Evolutionary conservation across 2,113 vertebrate genomes (phyloP), one percentile per base, ranked within the genome.

Genomic region (Vulpes vulpes): DNA sequence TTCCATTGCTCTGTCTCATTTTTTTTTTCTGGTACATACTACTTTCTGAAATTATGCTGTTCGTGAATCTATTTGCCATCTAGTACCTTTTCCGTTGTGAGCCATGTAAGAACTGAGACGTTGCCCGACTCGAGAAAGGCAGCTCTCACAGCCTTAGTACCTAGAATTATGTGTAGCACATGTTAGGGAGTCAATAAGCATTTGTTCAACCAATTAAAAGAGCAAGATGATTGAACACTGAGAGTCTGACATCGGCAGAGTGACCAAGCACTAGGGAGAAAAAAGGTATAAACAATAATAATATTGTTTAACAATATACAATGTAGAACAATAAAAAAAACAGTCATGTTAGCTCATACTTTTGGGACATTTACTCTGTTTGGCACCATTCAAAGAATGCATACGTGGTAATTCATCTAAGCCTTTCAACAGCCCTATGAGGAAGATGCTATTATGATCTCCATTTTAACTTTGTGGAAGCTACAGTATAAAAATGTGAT

Each of bases 171-270:
- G 27, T 85, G 4, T 60, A 11, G 53, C 49, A 96, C 35, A 51
- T 91, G 43, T 20, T 79, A 95, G 87, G 10, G 30, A 69, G n/a
- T 91, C 71, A 82, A 35, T 91, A 91, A 85, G 86, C 16, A 89
- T 62, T 97, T 93, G 53, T 35, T 91, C 93, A 97, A 64, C 38
- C 32, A 79, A 53, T 79, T 76, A 86, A 74, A 94, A 94, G 69
- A 57, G n/a, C 25, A 80, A 32, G 10, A 83, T 87, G 55, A 90
- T 69, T 83, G 84, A 94, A 62, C 6, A 43, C 23, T 95, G 59
- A 79, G 49, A 95, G 11, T 89, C 43, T 91, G 59, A 88, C 19
- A 94, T 35, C 9, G 95, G 25, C 51, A 96, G 38, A 59, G 25
- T 60, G 15, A 93, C 43, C n/a, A 62, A 53, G 11, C 35, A 64